Evolutionary conservation across 2,888 invertebrate genomes (phyloP), one percentile per base, ranked within the genome.

Genomic region (Ditula angustiorana): DNA sequence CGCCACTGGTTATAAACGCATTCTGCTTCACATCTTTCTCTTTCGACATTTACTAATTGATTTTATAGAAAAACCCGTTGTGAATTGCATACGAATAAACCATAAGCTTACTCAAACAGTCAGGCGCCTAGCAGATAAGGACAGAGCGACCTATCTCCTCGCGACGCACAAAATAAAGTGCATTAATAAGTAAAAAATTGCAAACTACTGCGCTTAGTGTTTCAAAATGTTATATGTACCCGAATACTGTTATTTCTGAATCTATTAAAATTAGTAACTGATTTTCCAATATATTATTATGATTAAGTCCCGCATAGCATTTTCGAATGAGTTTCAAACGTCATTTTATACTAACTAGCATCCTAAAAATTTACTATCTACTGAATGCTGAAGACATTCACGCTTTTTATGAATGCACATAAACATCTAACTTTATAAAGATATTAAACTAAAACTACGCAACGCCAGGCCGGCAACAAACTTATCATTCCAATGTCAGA

Each of bases 301-400:
- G 62, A 61, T 52, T 67, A 67, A 67, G 63, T 67, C 71, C 70
- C 68, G 70, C 71, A 69, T 75, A 76, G 75, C 74, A 74, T 71
- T 76, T 77, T 80, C 69, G 75, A 74, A 75, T 71, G 73, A 81
- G 74, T 83, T 82, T 81, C 78, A 79, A 86, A 84, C 80, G 80
- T 85, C 81, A 88, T 88, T 90, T 90, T 90, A 90, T 81, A 82
- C 91, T 92, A 92, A 87, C 92, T 92, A 92, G 92, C 92, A 91
- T 88, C 85, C 92, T 92, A 92, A 89, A 83, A 91, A 88, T 92
- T 92, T 88, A 90, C 92, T 92, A 92, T 85, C 92, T 92, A 92
- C 81, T 76, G 89, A 90, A 92, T 90, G 90, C 87, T 81, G 82
- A 83, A 80, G 78, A 83, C 90, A 91, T 88, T 67, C 90, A 87